Percentiles rank a stretch among this genome's conserved stretches.
phyloP scores from a whole-genome alignment of 1,140 invertebrate species.

The Hyphantria cunea region DNA sequence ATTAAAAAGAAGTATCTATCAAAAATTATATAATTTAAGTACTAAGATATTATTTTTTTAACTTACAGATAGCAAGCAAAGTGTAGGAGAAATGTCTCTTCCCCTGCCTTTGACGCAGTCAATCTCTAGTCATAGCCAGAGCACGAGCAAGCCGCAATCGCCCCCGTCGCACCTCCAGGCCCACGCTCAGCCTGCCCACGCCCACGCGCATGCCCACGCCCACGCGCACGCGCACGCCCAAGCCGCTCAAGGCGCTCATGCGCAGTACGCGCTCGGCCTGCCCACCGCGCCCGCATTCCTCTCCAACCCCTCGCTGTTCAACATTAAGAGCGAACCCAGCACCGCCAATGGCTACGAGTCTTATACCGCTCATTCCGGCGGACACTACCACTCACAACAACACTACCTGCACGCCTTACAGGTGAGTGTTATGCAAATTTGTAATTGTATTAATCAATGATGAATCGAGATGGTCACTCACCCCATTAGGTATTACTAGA shows the following conservation, averaged over 20 bases:
- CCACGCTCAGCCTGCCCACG: conserved; percentile 52
- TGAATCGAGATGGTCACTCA: too few species aligned
- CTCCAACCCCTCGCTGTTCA: conserved; percentile 68
- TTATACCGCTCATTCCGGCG: conserved; percentile 53
- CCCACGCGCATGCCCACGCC: conserved; percentile 39
- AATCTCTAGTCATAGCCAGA: conserved; percentile 39
- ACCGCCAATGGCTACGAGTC: conserved; percentile 59
- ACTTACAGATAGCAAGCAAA: conserved; percentile 63
- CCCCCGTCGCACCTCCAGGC: conserved; percentile 33
- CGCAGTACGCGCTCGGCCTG: conserved; percentile 54
- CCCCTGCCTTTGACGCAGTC: conserved; percentile 76
- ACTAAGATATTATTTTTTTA: neutral
- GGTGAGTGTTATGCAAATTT: conserved; percentile 44
- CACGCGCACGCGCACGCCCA: conserved; percentile 19
- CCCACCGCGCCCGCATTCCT: conserved; percentile 50
- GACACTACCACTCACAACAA: conserved; percentile 70
- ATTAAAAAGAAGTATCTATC: too few species aligned
- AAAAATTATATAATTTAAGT: too few species aligned
- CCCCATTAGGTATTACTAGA: too few species aligned
- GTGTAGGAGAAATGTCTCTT: conserved; percentile 65
- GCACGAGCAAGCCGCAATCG: conserved; percentile 40
- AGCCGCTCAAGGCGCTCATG: too few species aligned
- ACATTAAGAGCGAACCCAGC: conserved; percentile 79
- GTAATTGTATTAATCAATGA: too few species aligned
- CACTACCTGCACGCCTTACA: conserved; percentile 71